Evolutionary conservation across 2,113 vertebrate species (phyloP).

Genomic region (Pseudonaja textilis): DNA sequence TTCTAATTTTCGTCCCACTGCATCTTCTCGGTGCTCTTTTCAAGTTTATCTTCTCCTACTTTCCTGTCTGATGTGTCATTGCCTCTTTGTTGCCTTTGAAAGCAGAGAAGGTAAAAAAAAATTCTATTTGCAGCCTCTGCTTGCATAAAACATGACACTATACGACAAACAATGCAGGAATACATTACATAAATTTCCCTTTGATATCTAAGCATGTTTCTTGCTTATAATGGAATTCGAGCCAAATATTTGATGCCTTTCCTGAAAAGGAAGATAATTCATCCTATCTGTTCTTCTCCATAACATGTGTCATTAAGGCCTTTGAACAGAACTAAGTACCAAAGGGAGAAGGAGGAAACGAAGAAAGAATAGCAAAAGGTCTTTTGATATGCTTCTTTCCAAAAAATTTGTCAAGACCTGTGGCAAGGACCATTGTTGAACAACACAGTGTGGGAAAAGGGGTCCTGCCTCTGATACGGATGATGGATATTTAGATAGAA

Average conservation of each 20-base stretch:
- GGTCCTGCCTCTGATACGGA: not conserved
- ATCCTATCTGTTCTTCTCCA: constrained; percentile 64
- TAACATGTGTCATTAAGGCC: constrained; percentile 61
- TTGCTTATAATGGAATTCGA: constrained; percentile 71
- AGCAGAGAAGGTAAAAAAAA: constrained; percentile 48
- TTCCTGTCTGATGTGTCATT: constrained; percentile 63
- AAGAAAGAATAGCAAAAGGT: constrained; percentile 46
- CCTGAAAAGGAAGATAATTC: constrained; percentile 64
- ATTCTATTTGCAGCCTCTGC: constrained; percentile 44
- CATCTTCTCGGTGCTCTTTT: not conserved
- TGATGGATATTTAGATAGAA: not conserved
- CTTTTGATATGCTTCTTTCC: not conserved
- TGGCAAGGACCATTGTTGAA: not conserved
- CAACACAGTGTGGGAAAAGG: not conserved
- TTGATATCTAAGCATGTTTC: constrained; percentile 72
- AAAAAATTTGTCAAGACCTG: not conserved
- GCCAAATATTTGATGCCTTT: constrained; percentile 65
- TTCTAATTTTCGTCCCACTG: not conserved
- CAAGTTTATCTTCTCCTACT: constrained; percentile 57
- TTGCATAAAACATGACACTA: constrained; percentile 77
- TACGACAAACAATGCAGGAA: constrained; percentile 71
- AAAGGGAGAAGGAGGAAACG: not conserved
- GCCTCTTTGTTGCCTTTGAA: constrained; percentile 59
- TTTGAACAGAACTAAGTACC: constrained; percentile 60
- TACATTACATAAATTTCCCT: constrained; percentile 78